These are phyloP conservation scores for Cheilosia soror DNA, from an alignment of 2,888 invertebrate species.

Conservation along the genomic window DNA sequence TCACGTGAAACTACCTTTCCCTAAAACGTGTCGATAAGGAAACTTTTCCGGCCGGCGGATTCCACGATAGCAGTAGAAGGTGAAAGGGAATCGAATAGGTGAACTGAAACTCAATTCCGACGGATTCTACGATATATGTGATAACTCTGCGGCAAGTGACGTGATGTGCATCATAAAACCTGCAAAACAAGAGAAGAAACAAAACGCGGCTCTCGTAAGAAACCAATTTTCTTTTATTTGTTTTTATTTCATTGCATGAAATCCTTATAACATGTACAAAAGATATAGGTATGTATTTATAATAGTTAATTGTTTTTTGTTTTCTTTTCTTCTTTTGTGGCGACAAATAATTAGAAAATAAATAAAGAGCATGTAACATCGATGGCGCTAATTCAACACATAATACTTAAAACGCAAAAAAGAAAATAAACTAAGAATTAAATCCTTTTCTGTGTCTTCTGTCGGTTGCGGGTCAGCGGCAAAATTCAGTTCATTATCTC, in stretches of 20 bases:
- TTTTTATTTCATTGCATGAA: slow-evolving; percentile 73
- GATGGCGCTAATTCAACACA: slow-evolving; percentile 60
- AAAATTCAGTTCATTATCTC: slow-evolving; percentile 7
- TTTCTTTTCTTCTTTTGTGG: slow-evolving; percentile 53
- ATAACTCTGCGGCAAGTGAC: too few species aligned
- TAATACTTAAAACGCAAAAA: slow-evolving; percentile 31
- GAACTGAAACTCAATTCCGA: too few species aligned
- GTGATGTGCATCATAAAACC: too few species aligned
- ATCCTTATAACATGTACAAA: slow-evolving; percentile 75
- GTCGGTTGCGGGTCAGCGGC: slow-evolving; percentile 13
- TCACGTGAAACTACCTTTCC: too few species aligned
- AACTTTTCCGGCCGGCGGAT: too few species aligned
- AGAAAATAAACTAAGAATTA: slow-evolving; percentile 17
- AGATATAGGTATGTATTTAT: slow-evolving; percentile 72
- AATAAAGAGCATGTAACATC: slow-evolving; percentile 65
- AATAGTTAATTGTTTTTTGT: slow-evolving; percentile 58
- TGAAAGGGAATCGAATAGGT: too few species aligned
- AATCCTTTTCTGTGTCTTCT: slow-evolving; percentile 34
- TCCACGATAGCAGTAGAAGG: too few species aligned
- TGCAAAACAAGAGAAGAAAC: background rate
- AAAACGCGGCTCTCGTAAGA: background rate
- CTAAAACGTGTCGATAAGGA: too few species aligned
- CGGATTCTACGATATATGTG: too few species aligned
- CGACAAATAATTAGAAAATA: slow-evolving; percentile 62
- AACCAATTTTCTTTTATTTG: slow-evolving; percentile 41